Evolutionary conservation across 2,888 invertebrate genomes (phyloP).

Genomic region (Conchocele bisecta): DNA sequence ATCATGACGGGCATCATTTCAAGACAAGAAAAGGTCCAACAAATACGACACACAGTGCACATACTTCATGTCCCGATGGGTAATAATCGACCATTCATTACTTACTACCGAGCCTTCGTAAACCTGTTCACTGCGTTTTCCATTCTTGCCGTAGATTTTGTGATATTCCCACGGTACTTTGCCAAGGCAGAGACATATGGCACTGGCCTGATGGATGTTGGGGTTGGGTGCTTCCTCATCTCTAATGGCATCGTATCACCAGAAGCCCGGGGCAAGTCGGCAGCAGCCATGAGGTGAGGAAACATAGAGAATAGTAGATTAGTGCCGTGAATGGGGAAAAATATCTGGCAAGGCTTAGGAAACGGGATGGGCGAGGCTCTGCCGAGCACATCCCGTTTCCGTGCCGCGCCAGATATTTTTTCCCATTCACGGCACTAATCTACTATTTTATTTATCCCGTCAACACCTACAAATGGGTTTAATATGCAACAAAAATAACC

Average conservation of each 20-base stretch:
- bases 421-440: too few relatives aligned
- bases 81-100: slow-evolving; percentile 70
- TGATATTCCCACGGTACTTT: slow-evolving; percentile 91
- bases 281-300: slow-evolving; percentile 42
- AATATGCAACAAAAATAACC: too few relatives aligned
- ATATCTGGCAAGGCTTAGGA: too few relatives aligned
- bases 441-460: too few relatives aligned
- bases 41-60: slow-evolving; percentile 2
- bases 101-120: slow-evolving; percentile 74
- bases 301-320: too few relatives aligned
- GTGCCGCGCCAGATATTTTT: too few relatives aligned
- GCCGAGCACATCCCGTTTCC: too few relatives aligned
- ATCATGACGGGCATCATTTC: slow-evolving; percentile 22
- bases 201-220: slow-evolving; percentile 94
- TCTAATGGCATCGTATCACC: slow-evolving; percentile 79
- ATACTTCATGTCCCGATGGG: slow-evolving; percentile 48
- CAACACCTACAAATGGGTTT: too few relatives aligned
- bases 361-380: too few relatives aligned
- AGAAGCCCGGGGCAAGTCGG: slow-evolving; percentile 72
- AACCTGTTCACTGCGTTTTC: slow-evolving; percentile 84
- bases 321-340: too few relatives aligned
- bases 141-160: slow-evolving; percentile 97
- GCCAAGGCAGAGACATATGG: slow-evolving; percentile 95
- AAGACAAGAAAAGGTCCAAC: not conserved
- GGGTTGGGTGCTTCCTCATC: slow-evolving; percentile 91